phyloP scores from a whole-genome alignment of 2,888 invertebrate genomes.

The Isoperla grammatica region DNA sequence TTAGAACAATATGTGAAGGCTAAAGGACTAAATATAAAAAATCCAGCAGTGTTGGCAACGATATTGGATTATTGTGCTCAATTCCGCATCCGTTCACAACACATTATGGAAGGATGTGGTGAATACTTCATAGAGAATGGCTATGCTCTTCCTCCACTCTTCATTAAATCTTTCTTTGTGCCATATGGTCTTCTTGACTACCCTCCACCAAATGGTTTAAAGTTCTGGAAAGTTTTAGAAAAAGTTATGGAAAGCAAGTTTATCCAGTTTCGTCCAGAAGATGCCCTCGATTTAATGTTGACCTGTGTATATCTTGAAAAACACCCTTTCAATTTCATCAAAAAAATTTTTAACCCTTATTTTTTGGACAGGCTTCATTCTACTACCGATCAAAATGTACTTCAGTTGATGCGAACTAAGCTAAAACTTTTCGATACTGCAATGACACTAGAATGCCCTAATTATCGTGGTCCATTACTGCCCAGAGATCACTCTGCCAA shows the following conservation, averaged over 20 bases:
- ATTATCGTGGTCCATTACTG: constrained; percentile 53
- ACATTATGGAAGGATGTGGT: constrained; percentile 54
- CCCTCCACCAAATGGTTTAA: constrained; percentile 45
- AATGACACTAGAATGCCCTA: constrained; percentile 56
- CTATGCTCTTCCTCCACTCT: constrained; percentile 47
- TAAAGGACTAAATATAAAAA: constrained; percentile 42
- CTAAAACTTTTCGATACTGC: constrained; percentile 59
- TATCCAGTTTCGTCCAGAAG: constrained; percentile 51
- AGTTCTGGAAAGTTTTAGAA: constrained; percentile 56
- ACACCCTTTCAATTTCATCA: constrained; percentile 55
- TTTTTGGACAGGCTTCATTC: constrained; percentile 53
- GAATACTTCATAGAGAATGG: constrained; percentile 51
- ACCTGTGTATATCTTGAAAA: constrained; percentile 57
- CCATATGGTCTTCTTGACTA: constrained; percentile 58
- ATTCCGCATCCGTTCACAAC: constrained; percentile 52
- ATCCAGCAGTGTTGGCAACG: constrained; percentile 52
- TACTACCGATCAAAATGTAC: constrained; percentile 41
- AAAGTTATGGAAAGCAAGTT: constrained; percentile 51
- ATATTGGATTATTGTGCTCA: constrained; percentile 58
- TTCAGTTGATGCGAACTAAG: constrained; percentile 44
- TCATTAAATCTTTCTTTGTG: constrained; percentile 52
- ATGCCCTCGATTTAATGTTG: constrained; percentile 56
- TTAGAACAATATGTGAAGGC: constrained; percentile 57
- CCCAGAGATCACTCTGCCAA: constrained; percentile 50
- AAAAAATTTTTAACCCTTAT: constrained; percentile 54